These are phyloP conservation scores for Drosophila sturtevanti DNA, from an alignment of 1,140 invertebrate genomes.

Conservation along the genomic window DNA sequence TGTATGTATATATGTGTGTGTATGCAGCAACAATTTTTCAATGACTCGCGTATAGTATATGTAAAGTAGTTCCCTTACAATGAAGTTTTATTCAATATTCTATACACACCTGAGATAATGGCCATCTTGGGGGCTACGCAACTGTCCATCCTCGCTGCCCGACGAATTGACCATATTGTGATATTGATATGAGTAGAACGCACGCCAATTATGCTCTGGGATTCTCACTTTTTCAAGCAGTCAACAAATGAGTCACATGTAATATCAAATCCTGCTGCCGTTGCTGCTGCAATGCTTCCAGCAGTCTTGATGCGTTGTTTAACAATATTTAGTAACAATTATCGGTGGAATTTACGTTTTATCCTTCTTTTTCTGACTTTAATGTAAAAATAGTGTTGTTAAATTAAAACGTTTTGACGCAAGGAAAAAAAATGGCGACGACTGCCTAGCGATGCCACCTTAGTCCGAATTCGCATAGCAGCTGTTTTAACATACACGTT, in stretches of 20 bases:
- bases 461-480: slow-evolving; percentile 16
- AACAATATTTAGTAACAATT: slow-evolving; percentile 4
- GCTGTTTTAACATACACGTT: slow-evolving; percentile 43
- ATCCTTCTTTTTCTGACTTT: slow-evolving; percentile 15
- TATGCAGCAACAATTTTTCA: slow-evolving; percentile 76
- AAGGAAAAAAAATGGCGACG: slow-evolving; percentile 19
- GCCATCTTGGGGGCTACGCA: slow-evolving; percentile 75
- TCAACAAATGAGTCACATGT: slow-evolving; percentile 39
- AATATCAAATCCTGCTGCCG: slow-evolving; percentile 20
- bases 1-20: slow-evolving; percentile 48
- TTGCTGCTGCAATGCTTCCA: slow-evolving; percentile 11
- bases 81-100: slow-evolving; percentile 22
- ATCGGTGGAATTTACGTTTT: slow-evolving; percentile 17
- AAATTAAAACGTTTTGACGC: slow-evolving; percentile 20
- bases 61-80: slow-evolving; percentile 28
- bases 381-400: slow-evolving; percentile 5
- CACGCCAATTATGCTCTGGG: slow-evolving; percentile 33
- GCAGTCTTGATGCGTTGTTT: slow-evolving; percentile 10
- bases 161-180: slow-evolving; percentile 70
- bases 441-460: slow-evolving; percentile 32
- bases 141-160: slow-evolving; percentile 81
- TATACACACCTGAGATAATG: slow-evolving; percentile 78
- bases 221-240: slow-evolving; percentile 14
- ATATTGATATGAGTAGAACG: slow-evolving; percentile 15
- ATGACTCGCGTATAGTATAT: slow-evolving; percentile 46